A percentile compares a stretch with the other conserved stretches of the same genome.
Conservation (phyloP, 2,888 invertebrate genomes). For the Dorcus parallelipipedus region DNA sequence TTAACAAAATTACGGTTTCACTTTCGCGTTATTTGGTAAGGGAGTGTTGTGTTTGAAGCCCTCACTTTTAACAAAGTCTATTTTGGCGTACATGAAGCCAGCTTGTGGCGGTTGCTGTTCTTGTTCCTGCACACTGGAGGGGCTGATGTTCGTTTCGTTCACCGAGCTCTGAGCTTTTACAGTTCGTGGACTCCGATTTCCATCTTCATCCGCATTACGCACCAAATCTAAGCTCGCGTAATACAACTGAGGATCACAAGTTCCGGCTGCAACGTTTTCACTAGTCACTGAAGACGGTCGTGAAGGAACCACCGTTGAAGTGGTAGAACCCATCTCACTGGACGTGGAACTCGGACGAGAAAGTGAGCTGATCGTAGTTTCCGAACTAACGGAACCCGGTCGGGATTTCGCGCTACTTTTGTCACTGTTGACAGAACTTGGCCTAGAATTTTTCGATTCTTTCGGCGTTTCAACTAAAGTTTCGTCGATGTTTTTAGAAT, state of each 20-base stretch:
- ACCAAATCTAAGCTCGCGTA: constrained; percentile 66
- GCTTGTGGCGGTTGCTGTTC: constrained; percentile 8
- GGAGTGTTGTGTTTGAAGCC: constrained; percentile 40
- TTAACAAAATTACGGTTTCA: constrained; percentile 32
- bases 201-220: constrained; percentile 43
- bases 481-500: constrained; percentile 7
- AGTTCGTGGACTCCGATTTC: constrained; percentile 35
- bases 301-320: constrained; percentile 43
- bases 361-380: background rate
- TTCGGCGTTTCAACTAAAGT: constrained; percentile 4
- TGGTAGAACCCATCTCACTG: constrained; percentile 43
- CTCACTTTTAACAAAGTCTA: constrained; percentile 72
- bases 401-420: constrained; percentile 26
- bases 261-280: constrained; percentile 36
- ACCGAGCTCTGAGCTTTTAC: constrained; percentile 22
- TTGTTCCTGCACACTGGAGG: constrained; percentile 14
- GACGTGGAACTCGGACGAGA: constrained; percentile 44
- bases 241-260: constrained; percentile 52
- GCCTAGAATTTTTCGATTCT: constrained; percentile 37
- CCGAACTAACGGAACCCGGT: constrained; percentile 21
- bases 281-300: constrained; percentile 45
- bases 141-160: constrained; percentile 26
- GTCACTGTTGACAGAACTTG: constrained; percentile 45
- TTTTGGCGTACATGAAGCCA: constrained; percentile 70
- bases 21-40: constrained; percentile 32